These are phyloP conservation scores for Cinclus cinclus DNA, from an alignment of 2,113 vertebrate species.

Conservation along the genomic window DNA sequence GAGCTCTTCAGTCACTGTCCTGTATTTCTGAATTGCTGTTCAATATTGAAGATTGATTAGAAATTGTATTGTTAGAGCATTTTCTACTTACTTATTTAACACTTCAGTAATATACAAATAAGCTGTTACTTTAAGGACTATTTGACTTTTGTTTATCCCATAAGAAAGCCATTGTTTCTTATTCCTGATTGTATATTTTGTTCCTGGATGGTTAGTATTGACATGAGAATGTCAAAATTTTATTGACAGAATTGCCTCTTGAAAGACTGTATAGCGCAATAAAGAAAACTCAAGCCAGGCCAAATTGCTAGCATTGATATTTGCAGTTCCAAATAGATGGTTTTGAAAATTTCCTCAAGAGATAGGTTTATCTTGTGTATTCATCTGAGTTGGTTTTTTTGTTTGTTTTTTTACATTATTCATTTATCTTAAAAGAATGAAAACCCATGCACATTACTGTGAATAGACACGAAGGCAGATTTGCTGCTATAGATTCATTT, in stretches of 20 bases:
- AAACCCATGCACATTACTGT: constrained; percentile 84
- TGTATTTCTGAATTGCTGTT: not conserved
- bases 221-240: not conserved
- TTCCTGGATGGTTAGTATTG: not conserved
- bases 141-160: not conserved
- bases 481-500: constrained; percentile 70
- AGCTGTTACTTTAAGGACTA: not conserved
- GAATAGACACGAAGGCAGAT: constrained; percentile 66
- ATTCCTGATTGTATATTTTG: not conserved
- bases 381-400: not conserved
- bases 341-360: not conserved
- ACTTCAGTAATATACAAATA: not conserved
- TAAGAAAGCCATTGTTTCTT: not conserved
- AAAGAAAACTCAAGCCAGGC: not conserved
- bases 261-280: not conserved
- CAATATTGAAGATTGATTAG: not conserved
- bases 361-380: not conserved
- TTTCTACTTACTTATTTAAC: not conserved
- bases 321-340: not conserved
- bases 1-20: not conserved
- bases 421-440: not conserved
- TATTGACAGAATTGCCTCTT: not conserved
- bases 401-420: constrained; percentile 19
- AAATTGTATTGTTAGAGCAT: not conserved
- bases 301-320: not conserved